Evolutionary conservation across 1,140 invertebrate species (phyloP).

Genomic region (Mamestra configurata): DNA sequence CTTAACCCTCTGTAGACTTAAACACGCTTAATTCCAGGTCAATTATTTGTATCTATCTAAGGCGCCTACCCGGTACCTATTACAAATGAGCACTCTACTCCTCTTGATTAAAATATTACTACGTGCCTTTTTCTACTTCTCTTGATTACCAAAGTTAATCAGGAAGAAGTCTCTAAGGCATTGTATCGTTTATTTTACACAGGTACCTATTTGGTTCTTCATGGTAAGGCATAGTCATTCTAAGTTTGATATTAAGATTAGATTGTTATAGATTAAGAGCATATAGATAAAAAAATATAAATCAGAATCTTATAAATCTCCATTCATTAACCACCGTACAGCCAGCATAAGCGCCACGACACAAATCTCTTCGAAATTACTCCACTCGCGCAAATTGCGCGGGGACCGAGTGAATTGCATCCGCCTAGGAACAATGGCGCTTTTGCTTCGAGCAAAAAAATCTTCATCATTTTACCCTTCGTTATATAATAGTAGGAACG

Average conservation of each 20-base stretch:
- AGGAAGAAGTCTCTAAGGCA: background rate
- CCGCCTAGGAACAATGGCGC: slow-evolving; percentile 84
- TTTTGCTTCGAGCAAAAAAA: slow-evolving; percentile 78
- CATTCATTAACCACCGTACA: slow-evolving; percentile 56
- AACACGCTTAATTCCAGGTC: no score
- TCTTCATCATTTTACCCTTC: slow-evolving; percentile 76
- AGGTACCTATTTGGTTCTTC: background rate
- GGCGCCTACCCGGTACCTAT: no score
- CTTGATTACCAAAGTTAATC: background rate
- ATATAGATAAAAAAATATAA: slow-evolving; percentile 47
- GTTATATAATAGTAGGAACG: slow-evolving; percentile 64
- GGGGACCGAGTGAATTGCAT: slow-evolving; percentile 84
- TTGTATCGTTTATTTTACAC: slow-evolving; percentile 1
- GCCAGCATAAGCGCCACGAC: slow-evolving; percentile 60
- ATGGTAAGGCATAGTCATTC: background rate
- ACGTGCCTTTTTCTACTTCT: background rate
- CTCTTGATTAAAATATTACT: background rate
- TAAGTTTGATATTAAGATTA: background rate
- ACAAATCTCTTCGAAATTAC: slow-evolving; percentile 80
- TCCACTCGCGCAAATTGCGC: slow-evolving; percentile 84
- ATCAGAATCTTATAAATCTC: slow-evolving; percentile 58
- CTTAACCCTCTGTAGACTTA: background rate
- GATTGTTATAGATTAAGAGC: background rate
- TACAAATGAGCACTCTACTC: background rate
- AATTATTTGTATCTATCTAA: no score